Base-by-base conservation (phyloP, 2,113 vertebrate species). In the Menura novaehollandiae region DNA sequence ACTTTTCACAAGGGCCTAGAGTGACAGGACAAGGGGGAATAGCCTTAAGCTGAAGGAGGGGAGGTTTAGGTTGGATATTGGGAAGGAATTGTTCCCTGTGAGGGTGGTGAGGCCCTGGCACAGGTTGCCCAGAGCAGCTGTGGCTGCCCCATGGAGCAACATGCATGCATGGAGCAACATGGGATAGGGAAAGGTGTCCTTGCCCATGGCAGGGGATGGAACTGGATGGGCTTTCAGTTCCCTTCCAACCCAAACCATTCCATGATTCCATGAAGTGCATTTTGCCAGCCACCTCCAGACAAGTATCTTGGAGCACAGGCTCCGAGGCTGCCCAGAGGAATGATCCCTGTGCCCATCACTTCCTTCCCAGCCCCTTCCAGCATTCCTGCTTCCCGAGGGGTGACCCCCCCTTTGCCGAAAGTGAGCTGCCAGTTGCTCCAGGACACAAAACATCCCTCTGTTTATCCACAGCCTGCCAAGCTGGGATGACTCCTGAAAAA, bases 181-280 rank as follows among this genome's bases (percentile, higher is more conserved):
- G 78, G 53, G 30, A 0, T 0, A 9, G n/a, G 35, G 41, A 55
- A 1, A 76, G 15, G 3, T 62, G 41, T 16, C 41, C 44, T 37
- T 67, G 86, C 2, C 68, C 28, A 7, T 55, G 55, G 1, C 7
- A 47, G n/a, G 20, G 28, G 11, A 3, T 53, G 62, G 7, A 0
- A 32, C 7, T 10, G 39, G 62, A 13, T 27, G 41, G 5, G 5
- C 4, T 69, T 35, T 19, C 15, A 49, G 21, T 0, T 19, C 41
- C 12, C 21, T 49, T 62, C 55, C 11, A 47, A 27, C 0, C 30
- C 41, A 49, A 76, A 55, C 15, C 4, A 13, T 62, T 3, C 47
- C 15, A 23, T 4, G 18, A 35, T 33, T 49, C 19, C 28, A 30
- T 1, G 1, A 37, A 55, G 20, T 1, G 6, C 24, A 5, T 47